A percentile compares a stretch with the other conserved stretches of the same genome.
phyloP scores from a whole-genome alignment of 2,113 vertebrate genomes.

The Tachysurus fulvidraco region DNA sequence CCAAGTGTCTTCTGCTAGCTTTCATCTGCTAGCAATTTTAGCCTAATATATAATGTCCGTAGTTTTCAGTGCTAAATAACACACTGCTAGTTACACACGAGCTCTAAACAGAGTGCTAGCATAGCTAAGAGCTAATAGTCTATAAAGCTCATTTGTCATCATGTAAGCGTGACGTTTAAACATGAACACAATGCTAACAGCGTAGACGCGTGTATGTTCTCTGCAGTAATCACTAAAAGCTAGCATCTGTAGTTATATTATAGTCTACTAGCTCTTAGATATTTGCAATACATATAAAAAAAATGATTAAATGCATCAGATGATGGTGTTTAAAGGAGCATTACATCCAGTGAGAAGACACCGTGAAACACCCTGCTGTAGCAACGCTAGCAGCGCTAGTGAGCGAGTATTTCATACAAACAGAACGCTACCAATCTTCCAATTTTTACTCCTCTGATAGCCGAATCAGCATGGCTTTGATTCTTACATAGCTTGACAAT shows the following conservation, averaged over 20 bases:
- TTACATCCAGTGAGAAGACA: not conserved
- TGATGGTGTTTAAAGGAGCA: not conserved
- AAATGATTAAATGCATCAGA: not conserved
- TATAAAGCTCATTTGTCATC: not conserved
- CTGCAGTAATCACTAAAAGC: not conserved
- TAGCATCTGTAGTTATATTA: not conserved
- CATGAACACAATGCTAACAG: not conserved
- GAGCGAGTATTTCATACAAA: not conserved
- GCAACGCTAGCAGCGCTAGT: not conserved
- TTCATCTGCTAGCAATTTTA: not conserved
- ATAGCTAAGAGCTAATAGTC: not conserved
- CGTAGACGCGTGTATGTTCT: not conserved
- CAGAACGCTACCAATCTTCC: not conserved
- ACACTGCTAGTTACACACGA: no score
- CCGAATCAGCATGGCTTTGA: not conserved
- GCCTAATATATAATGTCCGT: not conserved
- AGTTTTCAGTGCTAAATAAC: no score
- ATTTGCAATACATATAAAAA: not conserved
- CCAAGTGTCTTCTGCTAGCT: no score
- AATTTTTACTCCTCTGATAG: not conserved
- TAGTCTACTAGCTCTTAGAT: no score
- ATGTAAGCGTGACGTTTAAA: no score
- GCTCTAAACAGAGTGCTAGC: not conserved
- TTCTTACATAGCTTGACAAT: not conserved
- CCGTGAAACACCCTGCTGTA: rapidly evolving